Evolutionary conservation across 2,113 vertebrate genomes (phyloP).

Genomic region (Cacatua alba): DNA sequence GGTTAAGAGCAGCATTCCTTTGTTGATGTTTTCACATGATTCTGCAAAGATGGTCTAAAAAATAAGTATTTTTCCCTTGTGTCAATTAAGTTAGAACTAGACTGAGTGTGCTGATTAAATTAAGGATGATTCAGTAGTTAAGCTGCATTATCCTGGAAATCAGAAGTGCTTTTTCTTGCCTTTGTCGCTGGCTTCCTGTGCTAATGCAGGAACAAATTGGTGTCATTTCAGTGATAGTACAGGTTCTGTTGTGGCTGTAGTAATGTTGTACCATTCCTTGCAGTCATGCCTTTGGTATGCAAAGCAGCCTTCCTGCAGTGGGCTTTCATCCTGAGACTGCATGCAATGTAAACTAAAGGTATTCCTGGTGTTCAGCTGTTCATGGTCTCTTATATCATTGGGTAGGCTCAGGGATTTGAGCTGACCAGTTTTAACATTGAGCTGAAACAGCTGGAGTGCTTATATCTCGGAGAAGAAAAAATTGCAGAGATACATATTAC

Average conservation of each 20-base stretch:
- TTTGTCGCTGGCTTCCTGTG: background rate
- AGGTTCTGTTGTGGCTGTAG: background rate
- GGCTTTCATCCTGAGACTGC: background rate
- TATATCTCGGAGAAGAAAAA: background rate
- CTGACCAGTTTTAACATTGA: background rate
- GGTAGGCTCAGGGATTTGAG: background rate
- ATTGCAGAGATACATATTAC: background rate
- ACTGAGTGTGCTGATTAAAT: background rate
- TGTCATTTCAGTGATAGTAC: background rate
- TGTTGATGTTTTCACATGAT: background rate
- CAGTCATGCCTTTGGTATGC: background rate
- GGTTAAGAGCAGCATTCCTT: background rate
- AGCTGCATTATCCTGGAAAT: background rate
- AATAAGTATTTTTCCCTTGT: background rate
- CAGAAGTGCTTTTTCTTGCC: background rate
- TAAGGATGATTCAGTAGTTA: background rate
- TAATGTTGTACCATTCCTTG: background rate
- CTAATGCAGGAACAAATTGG: background rate
- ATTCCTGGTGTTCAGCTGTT: background rate
- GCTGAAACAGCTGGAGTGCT: background rate
- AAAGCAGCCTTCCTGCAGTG: background rate
- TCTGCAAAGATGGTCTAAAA: background rate
- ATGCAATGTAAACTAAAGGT: accelerated
- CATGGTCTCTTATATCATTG: background rate
- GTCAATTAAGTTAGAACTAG: background rate